Evolutionary conservation across 2,113 vertebrate genomes (phyloP), one percentile per base, ranked within the genome.

Genomic region (Chaetops frenatus): DNA sequence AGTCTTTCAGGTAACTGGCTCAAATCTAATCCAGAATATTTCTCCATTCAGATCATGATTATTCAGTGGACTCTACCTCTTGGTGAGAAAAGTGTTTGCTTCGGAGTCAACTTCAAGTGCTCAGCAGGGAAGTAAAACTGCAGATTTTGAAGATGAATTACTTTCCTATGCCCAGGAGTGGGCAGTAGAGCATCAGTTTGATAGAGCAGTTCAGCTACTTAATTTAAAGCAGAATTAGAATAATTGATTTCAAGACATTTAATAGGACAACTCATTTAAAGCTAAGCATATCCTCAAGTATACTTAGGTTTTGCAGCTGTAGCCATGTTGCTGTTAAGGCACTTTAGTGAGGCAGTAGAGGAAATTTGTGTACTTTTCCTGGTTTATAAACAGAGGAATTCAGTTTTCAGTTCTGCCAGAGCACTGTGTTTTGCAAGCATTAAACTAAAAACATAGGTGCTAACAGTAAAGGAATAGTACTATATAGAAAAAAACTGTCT

Each of bases 181-280:
- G 93, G 93, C 95, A 90, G 90, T 90, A 96, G 76, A 94, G n/a
- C n/a, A 91, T 40, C 57, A 84, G 44, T 48, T 64, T 94, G 61
- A 83, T 78, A 81, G 24, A 86, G 29, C 38, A 29, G 15, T 60
- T 88, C 35, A 48, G 40, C 24, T 47, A 8, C 50, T 81, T 50
- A 35, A 88, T 66, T 73, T 66, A 58, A 22, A 60, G 17, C n/a
- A 44, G 64, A 81, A 88, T 78, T 80, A 78, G 44, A 48, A 10
- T 40, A 70, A 94, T 29, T 81, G 31, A 86, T 93, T 96, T 93
- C 51, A 86, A 93, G 79, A 42, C 13, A 58, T 47, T 33, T 69
- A 90, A 36, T 53, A 19, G 18, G 24, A 6, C 33, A 85, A 73
- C 23, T 73, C 51, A n/a, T 54, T 95, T 86, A 92, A 86, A 85